Evolutionary conservation across 2,113 vertebrate genomes (phyloP).

Genomic region (Dicerorhinus sumatrensis): DNA sequence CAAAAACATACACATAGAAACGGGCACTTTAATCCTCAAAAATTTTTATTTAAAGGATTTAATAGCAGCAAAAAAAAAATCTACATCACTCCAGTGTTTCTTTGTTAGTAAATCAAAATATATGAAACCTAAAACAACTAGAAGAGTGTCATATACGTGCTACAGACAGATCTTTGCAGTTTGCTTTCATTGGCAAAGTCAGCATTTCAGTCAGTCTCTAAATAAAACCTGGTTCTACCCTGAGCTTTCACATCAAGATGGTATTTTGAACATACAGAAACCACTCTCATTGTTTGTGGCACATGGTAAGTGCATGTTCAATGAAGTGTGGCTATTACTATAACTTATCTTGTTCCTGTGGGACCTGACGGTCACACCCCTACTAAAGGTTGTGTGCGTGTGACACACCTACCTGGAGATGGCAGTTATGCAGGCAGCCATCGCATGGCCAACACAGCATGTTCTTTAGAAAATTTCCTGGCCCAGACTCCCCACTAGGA

Average conservation of each 20-base stretch:
- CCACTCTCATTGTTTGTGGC: background rate
- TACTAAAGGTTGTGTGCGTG: background rate
- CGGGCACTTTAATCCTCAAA: background rate
- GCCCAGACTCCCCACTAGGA: background rate
- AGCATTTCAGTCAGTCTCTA: background rate
- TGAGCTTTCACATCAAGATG: background rate
- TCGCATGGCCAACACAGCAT: background rate
- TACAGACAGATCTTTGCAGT: background rate
- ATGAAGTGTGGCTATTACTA: background rate
- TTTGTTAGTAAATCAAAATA: conserved; percentile 5
- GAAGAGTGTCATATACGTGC: background rate
- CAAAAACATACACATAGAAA: background rate
- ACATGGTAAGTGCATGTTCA: background rate
- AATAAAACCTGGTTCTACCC: background rate
- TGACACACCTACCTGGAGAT: background rate
- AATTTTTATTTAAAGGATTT: background rate
- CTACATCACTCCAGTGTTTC: background rate
- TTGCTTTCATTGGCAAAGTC: background rate
- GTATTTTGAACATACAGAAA: background rate
- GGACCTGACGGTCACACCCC: background rate
- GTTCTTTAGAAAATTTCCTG: background rate
- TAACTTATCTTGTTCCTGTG: background rate
- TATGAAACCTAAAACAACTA: background rate
- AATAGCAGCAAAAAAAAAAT: background rate
- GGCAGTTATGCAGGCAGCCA: background rate